A percentile compares a stretch with the other conserved stretches of the same genome.
Evolutionary conservation across 2,888 invertebrate genomes (phyloP).

Genomic region (Rotaria magnacalcarata): DNA sequence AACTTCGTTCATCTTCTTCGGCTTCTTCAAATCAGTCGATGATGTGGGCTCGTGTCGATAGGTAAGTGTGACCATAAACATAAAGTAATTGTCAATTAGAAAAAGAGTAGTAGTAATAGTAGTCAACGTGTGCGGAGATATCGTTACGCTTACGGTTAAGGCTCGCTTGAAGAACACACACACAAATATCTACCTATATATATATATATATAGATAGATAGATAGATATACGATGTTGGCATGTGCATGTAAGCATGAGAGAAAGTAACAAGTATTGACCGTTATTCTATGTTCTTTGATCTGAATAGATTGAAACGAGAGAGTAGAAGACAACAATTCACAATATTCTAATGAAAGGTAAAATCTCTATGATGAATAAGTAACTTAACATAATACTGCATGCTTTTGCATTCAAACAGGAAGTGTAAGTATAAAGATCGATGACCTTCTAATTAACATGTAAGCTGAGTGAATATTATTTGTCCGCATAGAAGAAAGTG

Average conservation of each 20-base stretch:
- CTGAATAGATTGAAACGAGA: not conserved
- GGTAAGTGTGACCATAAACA: conserved; percentile 17
- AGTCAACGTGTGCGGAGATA: not conserved
- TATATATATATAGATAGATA: not conserved
- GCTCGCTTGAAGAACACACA: not conserved
- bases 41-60: not conserved
- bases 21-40: not conserved
- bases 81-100: conserved; percentile 4
- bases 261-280: not conserved
- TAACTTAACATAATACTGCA: not conserved
- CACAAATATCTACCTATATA: not conserved
- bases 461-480: not conserved
- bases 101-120: not conserved
- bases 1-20: not conserved
- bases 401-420: not conserved
- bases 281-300: not conserved
- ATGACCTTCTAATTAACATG: not conserved
- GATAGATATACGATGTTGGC: not conserved
- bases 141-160: not conserved
- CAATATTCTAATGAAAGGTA: not conserved
- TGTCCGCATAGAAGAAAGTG: not conserved
- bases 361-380: not conserved
- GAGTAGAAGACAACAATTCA: not conserved
- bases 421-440: not conserved
- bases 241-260: not conserved